Evolutionary conservation across 2,113 vertebrate genomes (phyloP), one percentile per base, ranked within the genome.

Genomic region (Onychostruthus taczanowskii): DNA sequence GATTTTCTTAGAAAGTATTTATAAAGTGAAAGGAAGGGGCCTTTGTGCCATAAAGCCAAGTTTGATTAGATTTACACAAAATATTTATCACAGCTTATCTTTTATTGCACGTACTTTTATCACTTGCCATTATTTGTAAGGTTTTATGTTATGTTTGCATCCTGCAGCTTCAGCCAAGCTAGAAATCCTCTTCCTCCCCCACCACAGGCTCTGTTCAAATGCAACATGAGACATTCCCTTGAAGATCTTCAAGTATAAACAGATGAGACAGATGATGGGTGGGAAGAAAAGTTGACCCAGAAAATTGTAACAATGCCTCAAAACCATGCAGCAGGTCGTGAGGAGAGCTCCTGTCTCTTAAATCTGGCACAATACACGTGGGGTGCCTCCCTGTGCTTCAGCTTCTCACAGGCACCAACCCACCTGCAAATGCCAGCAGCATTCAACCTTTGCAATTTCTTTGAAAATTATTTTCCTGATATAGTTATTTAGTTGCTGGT

Each of bases 81-180:
- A 68, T 31, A 62, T 90, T 95, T 78, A 93, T 82, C 66, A 49
- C 41, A 39, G 66, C 6, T 1, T 66, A 86, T 67, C 78, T 80
- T 94, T 78, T 75, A 82, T 53, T 73, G 19, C 2, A 2, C 1
- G n/a, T 7, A 72, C 85, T 96, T 95, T 97, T 84, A 96, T 95
- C 89, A 92, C 84, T 91, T 94, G 93, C 83, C 92, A 96, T 84
- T 92, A 72, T 95, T 97, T 95, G 79, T 53, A 75, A 39, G 0
- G 3, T 78, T 90, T 86, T 78, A 33, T 81, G 43, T 72, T 39
- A 23, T 24, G 73, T 63, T 94, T 89, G 90, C 85, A 93, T 86
- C 93, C 92, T 84, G 90, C 89, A 77, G 66, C 79, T 75, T 11
- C 43, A 70, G 80, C 79, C 93, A 88, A 64, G 68, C 69, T 33